These are phyloP conservation scores for Hoplostethus atlanticus DNA, from an alignment of 2,797 vertebrate species.

Conservation along the genomic window DNA sequence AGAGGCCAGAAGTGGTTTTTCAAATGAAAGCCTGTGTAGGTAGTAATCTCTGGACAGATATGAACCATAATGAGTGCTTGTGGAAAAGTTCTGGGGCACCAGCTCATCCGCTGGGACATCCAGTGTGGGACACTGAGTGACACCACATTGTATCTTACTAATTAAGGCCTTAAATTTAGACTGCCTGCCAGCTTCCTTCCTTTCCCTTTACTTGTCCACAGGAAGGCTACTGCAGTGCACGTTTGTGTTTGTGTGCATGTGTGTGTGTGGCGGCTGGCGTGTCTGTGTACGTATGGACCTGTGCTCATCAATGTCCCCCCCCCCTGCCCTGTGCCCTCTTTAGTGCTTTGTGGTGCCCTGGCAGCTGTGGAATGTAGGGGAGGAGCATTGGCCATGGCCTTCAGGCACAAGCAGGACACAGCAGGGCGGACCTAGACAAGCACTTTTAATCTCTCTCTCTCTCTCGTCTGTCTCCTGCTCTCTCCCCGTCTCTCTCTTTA, in stretches of 20 bases:
- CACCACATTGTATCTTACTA: slow-evolving; percentile 66
- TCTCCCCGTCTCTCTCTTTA: no score
- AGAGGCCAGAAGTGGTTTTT: slow-evolving; percentile 53
- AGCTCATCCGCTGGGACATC: slow-evolving; percentile 53
- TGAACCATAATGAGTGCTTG: slow-evolving; percentile 71
- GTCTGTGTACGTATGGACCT: slow-evolving; percentile 23
- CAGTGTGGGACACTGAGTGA: slow-evolving; percentile 48
- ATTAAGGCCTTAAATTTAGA: slow-evolving; percentile 70
- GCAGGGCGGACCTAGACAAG: slow-evolving; percentile 55
- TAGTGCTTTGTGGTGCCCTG: slow-evolving; percentile 41
- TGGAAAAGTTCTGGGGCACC: slow-evolving; percentile 61
- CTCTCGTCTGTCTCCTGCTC: slow-evolving; percentile 21
- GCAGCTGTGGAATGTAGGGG: slow-evolving; percentile 70
- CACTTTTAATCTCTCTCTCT: slow-evolving; percentile 22
- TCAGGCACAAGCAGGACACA: slow-evolving; percentile 61
- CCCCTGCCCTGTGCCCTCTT: slow-evolving; percentile 19
- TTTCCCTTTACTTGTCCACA: slow-evolving; percentile 7
- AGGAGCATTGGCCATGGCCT: slow-evolving; percentile 55
- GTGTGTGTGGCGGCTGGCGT: slow-evolving; percentile 14
- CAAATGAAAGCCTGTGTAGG: slow-evolving; percentile 66
- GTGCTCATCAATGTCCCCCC: slow-evolving; percentile 14
- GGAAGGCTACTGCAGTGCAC: slow-evolving; percentile 15
- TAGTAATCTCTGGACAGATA: slow-evolving; percentile 73
- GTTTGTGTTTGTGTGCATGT: slow-evolving; percentile 2
- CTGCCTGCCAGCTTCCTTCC: slow-evolving; percentile 29